Conservation (phyloP, 2,113 vertebrate species). For the Bufo gargarizans region DNA sequence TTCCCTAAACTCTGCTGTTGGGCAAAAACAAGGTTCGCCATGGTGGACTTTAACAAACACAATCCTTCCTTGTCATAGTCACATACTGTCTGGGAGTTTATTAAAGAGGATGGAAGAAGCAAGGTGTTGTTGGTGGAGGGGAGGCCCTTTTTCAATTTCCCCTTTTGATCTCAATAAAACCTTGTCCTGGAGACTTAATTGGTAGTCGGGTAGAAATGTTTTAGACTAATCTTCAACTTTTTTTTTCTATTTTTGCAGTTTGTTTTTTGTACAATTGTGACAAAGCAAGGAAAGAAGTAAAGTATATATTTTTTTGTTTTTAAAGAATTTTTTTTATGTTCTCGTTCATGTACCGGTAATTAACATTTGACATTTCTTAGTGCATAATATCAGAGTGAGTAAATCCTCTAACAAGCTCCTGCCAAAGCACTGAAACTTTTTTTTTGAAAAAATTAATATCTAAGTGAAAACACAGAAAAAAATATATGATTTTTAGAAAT, state of each 20-base stretch:
- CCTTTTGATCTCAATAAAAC: not conserved
- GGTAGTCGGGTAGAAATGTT: no score
- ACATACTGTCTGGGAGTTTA: not conserved
- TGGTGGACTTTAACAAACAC: not conserved
- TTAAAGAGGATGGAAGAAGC: not conserved
- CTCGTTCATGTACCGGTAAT: no score
- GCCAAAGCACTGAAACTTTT: no score
- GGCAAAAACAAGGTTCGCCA: no score
- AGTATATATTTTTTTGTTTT: not conserved
- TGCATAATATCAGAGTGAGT: no score
- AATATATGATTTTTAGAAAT: constrained; percentile 60
- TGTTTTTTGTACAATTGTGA: not conserved
- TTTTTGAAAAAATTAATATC: not conserved
- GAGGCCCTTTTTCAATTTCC: not conserved
- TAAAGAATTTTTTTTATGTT: no score
- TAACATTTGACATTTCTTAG: no score
- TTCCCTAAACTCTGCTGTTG: no score
- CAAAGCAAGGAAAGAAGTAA: not conserved
- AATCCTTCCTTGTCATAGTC: not conserved
- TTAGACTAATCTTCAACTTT: no score
- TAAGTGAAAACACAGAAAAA: not conserved
- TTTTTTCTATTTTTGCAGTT: not conserved
- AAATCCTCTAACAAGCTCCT: no score
- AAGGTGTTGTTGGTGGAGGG: not conserved
- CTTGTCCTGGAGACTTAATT: not conserved